phyloP scores from a whole-genome alignment of 2,888 invertebrate genomes.

The Tuta absoluta region DNA sequence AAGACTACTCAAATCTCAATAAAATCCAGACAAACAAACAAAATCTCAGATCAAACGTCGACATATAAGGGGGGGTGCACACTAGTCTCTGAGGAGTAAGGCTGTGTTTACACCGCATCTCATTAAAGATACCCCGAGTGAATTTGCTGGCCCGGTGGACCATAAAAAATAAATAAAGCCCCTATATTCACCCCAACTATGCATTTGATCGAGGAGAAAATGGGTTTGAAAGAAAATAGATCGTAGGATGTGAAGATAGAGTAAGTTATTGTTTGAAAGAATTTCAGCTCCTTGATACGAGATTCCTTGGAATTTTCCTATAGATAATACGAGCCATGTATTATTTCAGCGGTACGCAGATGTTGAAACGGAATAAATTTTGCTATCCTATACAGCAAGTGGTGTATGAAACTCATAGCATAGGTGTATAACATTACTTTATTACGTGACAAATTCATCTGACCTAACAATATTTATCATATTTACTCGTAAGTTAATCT shows the following conservation, averaged over 20 bases:
- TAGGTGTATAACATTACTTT: too few species aligned
- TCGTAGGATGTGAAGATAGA: slow-evolving; percentile 24
- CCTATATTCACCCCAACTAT: slow-evolving; percentile 45
- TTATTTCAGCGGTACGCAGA: neutral
- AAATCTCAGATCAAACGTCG: slow-evolving; percentile 22
- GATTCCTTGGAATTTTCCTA: neutral
- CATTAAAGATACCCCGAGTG: slow-evolving; percentile 41
- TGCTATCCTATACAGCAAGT: too few species aligned
- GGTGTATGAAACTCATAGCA: too few species aligned
- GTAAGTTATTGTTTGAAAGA: neutral
- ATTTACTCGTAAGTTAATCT: neutral
- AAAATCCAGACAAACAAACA: slow-evolving; percentile 19
- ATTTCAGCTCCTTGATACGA: slow-evolving; percentile 12
- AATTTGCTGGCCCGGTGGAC: slow-evolving; percentile 44
- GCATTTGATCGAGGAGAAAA: slow-evolving; percentile 40
- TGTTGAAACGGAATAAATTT: neutral
- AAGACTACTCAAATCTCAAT: slow-evolving; percentile 7
- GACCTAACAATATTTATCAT: neutral
- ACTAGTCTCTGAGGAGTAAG: slow-evolving; percentile 44
- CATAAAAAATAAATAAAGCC: slow-evolving; percentile 54
- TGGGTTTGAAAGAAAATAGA: slow-evolving; percentile 27
- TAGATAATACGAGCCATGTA: neutral
- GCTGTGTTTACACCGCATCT: slow-evolving; percentile 50
- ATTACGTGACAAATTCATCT: neutral
- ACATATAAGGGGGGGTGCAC: slow-evolving; percentile 29